These are phyloP conservation scores for Rhorus exstirpatorius DNA, from an alignment of 2,888 invertebrate genomes.

Conservation along the genomic window DNA sequence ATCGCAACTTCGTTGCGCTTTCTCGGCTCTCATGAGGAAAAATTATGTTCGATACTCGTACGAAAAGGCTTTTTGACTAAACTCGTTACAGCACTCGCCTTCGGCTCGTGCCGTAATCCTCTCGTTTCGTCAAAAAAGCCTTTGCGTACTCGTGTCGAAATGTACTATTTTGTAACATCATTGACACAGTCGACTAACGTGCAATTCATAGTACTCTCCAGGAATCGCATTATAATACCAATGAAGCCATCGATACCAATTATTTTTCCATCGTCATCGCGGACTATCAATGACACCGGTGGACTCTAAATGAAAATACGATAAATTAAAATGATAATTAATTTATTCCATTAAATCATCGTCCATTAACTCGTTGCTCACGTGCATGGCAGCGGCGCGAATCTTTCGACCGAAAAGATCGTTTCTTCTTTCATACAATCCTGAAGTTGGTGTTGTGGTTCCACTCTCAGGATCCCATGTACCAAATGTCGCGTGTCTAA, in stretches of 20 bases:
- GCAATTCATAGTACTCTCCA: conserved; percentile 83
- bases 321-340: conserved; percentile 28
- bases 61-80: too few relatives aligned
- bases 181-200: conserved; percentile 78
- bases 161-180: not conserved
- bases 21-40: too few relatives aligned
- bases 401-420: conserved; percentile 80
- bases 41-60: too few relatives aligned
- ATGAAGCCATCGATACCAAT: conserved; percentile 81
- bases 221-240: conserved; percentile 80
- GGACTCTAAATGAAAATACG: conserved; percentile 81
- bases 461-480: conserved; percentile 76
- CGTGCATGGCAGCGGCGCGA: conserved; percentile 79
- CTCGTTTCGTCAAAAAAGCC: too few relatives aligned
- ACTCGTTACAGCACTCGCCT: too few relatives aligned
- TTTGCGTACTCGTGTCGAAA: too few relatives aligned
- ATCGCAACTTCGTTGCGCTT: too few relatives aligned
- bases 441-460: conserved; percentile 70
- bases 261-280: conserved; percentile 74
- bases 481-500: conserved; percentile 77
- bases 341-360: not conserved
- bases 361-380: conserved; percentile 56
- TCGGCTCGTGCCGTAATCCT: too few relatives aligned
- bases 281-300: conserved; percentile 79
- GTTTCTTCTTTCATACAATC: conserved; percentile 81